phyloP scores from a whole-genome alignment of 1,140 invertebrate species.

The Sipha flava region DNA sequence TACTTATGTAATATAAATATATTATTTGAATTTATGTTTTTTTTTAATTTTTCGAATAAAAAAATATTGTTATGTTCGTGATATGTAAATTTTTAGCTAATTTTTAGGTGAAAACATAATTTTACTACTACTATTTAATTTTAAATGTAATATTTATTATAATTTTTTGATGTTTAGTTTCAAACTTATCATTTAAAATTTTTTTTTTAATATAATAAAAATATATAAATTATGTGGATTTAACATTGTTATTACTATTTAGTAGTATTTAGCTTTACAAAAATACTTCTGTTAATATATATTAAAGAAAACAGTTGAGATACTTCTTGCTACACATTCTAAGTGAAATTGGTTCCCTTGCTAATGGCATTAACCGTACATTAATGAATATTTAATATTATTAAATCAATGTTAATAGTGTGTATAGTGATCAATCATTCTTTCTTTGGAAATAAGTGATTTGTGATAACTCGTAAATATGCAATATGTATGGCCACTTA shows the following conservation, averaged over 20 bases:
- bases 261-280: no score
- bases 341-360: no score
- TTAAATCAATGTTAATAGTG: no score
- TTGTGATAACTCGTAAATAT: no score
- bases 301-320: no score
- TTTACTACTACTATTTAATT: slow-evolving; percentile 32
- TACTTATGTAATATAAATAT: slow-evolving; percentile 32
- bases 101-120: slow-evolving; percentile 23
- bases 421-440: no score
- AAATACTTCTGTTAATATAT: no score
- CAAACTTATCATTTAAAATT: slow-evolving; percentile 18
- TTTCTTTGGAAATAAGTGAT: no score
- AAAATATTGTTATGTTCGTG: slow-evolving; percentile 32
- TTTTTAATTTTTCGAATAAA: slow-evolving; percentile 19
- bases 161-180: slow-evolving; percentile 29
- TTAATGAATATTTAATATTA: no score
- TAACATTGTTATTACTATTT: neutral
- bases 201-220: slow-evolving; percentile 27
- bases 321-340: no score
- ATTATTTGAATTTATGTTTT: slow-evolving; percentile 6
- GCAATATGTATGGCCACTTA: no score
- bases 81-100: slow-evolving; percentile 32
- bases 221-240: slow-evolving; percentile 5
- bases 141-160: slow-evolving; percentile 20
- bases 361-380: no score